A percentile compares a stretch with the other conserved stretches of the same genome.
Conservation (phyloP, 2,888 invertebrate species). For the Phrixothrix hirtus region DNA sequence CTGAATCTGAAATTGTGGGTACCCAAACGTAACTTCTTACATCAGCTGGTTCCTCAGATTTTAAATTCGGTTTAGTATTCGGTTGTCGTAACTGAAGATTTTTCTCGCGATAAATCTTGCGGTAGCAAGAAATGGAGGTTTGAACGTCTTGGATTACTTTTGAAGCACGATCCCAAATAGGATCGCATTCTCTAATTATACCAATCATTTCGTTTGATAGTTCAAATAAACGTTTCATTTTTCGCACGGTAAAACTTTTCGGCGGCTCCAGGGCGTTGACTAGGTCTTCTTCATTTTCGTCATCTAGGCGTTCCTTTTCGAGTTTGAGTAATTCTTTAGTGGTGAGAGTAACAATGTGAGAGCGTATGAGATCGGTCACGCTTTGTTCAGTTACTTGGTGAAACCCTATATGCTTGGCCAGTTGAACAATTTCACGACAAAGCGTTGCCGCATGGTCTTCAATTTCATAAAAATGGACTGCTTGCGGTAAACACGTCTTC, state of each 20-base stretch:
- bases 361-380: neutral
- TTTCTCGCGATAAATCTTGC: neutral
- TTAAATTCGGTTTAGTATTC: neutral
- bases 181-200: neutral
- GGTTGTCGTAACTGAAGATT: neutral
- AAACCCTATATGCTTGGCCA: neutral
- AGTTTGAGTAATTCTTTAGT: neutral
- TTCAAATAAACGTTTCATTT: neutral
- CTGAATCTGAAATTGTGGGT: no score
- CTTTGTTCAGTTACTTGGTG: neutral
- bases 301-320: neutral
- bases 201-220: neutral
- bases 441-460: neutral
- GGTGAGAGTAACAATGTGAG: neutral
- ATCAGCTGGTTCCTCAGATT: neutral
- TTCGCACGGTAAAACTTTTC: neutral
- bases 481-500: neutral
- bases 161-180: neutral
- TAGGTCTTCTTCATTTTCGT: neutral
- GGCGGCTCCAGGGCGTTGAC: neutral
- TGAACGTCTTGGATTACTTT: neutral
- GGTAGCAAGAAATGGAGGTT: neutral
- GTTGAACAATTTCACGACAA: neutral
- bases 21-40: neutral
- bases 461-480: neutral